Percentiles rank a stretch among this genome's conserved stretches.
These are phyloP conservation scores for Promerops cafer DNA, from an alignment of 2,113 vertebrate species.

Conservation along the genomic window DNA sequence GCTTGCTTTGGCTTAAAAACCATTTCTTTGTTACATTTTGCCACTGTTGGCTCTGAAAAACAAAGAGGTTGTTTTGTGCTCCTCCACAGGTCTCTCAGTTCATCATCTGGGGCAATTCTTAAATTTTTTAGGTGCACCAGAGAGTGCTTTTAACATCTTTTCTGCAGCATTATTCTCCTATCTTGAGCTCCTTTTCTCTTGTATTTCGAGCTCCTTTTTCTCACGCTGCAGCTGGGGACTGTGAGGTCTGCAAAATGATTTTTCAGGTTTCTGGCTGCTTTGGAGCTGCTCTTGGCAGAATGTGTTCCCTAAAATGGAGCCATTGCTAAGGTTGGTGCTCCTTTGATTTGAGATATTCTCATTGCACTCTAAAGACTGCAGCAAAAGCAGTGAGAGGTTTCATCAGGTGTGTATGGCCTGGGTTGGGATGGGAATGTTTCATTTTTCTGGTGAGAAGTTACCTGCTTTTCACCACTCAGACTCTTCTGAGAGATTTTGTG, in stretches of 20 bases:
- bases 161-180: not conserved
- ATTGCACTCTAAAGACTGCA: not conserved
- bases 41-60: not conserved
- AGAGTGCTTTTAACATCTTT: not conserved
- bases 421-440: not conserved
- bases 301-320: not conserved
- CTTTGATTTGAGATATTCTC: not conserved
- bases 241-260: not conserved
- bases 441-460: not conserved
- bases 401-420: not conserved
- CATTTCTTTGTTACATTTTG: not conserved
- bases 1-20: not conserved
- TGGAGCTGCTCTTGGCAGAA: not conserved
- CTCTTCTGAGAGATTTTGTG: not conserved
- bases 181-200: not conserved
- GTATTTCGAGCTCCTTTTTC: not conserved
- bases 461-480: not conserved
- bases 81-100: not conserved
- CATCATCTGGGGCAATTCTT: not conserved
- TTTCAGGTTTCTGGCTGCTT: not conserved
- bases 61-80: not conserved
- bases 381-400: not conserved
- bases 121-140: not conserved
- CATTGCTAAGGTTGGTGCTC: not conserved
- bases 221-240: not conserved